Evolutionary conservation across 1,140 invertebrate genomes (phyloP), one percentile per base, ranked within the genome.

Genomic region (Trichonephila clavata): DNA sequence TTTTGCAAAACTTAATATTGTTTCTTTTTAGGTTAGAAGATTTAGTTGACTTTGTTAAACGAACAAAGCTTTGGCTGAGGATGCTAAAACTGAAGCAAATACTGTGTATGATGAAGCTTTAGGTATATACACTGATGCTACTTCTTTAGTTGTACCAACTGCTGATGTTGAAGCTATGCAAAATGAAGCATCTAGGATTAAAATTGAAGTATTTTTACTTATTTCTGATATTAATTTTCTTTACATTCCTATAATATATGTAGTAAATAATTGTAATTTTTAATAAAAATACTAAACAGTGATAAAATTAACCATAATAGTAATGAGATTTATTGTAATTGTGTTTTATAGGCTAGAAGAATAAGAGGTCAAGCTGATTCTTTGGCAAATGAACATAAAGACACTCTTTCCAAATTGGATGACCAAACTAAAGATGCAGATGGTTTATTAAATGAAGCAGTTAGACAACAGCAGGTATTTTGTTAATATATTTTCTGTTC

Each of bases 91-190:
- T 27, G 97, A 97, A 95, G 97, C 98, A 1, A 96, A 97, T 57
- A 96, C 97, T 61, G 98, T 98, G 0, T 97, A 98, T 94, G 97
- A 98, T 13, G 97, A 98, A 94, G 98, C 98, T 24, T 95, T 99
- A 57, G 96, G 97, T 61, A 96, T 99, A 1, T 97, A 98, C 65
- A 97, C 97, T 7, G 97, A 98, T 94, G 97, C 98, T 0, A 97
- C 97, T 50, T 97, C 97, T 65, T 96, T 98, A 5, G 96, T 97
- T 20, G 95, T 98, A 4, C 98, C 98, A 0, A 95, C 96, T 7
- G 97, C 98, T 10, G 97, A 99, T 95, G 96, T 98, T 3, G 95
- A 96, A 1, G 96, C 97, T 93, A 96, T 99, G 61, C 97, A 97
- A 94, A 96, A 96, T 43, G 96, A 97, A 90, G 97, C 98, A 4